Percentiles rank a stretch among this genome's conserved stretches.
These are phyloP conservation scores for Argyrosomus japonicus DNA, from an alignment of 2,113 vertebrate genomes.

Conservation along the genomic window DNA sequence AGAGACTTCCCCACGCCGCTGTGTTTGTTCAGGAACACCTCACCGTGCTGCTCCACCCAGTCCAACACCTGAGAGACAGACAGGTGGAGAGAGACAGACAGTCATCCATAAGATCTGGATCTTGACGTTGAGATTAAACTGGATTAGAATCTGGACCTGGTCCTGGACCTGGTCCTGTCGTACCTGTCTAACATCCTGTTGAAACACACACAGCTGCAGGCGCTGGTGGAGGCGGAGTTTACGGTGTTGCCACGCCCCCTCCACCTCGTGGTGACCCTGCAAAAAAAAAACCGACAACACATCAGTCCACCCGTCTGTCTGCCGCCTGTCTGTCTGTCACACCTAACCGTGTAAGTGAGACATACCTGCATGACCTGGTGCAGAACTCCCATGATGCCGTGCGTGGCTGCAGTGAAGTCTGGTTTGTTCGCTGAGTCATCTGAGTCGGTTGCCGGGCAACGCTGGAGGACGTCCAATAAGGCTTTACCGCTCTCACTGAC, in stretches of 20 bases:
- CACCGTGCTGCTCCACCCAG: constrained; percentile 98
- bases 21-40: constrained; percentile 98
- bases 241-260: constrained; percentile 95
- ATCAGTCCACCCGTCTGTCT: constrained; percentile 8
- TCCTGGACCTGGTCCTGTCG: background rate
- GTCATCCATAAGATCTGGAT: background rate
- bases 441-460: constrained; percentile 49
- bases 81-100: background rate
- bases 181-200: constrained; percentile 98
- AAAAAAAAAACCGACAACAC: too few species aligned
- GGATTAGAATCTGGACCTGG: too few species aligned
- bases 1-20: constrained; percentile 96
- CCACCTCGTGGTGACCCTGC: constrained; percentile 89
- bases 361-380: constrained; percentile 90
- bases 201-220: constrained; percentile 97
- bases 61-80: constrained; percentile 89
- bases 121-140: background rate
- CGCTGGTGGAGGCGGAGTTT: constrained; percentile 98
- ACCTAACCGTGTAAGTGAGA: background rate
- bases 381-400: constrained; percentile 92
- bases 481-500: constrained; percentile 85
- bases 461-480: constrained; percentile 81
- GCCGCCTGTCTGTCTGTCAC: background rate
- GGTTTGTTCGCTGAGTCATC: constrained; percentile 56
- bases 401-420: constrained; percentile 81